A percentile compares a stretch with the other conserved stretches of the same genome.
Conservation (phyloP, 2,888 invertebrate species). For the Galerucella calmariensis region DNA sequence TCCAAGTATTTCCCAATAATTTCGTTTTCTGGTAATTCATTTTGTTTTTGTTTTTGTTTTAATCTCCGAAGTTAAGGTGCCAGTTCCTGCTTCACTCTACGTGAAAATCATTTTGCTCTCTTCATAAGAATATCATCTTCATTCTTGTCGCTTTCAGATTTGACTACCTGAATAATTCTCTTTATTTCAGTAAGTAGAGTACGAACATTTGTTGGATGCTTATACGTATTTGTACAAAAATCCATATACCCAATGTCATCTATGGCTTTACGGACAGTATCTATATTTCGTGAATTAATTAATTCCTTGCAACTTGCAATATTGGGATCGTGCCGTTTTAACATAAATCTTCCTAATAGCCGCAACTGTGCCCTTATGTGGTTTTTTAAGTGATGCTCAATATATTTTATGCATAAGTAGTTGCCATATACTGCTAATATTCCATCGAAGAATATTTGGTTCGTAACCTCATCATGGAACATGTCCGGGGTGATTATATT, state of each 20-base stretch:
- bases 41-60: background rate
- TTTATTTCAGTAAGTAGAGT: background rate
- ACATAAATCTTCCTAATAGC: conserved; percentile 13
- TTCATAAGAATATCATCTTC: background rate
- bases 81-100: background rate
- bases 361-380: conserved; percentile 21
- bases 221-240: background rate
- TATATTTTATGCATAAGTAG: conserved; percentile 28
- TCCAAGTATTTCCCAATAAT: background rate
- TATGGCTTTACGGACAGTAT: background rate
- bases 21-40: conserved; percentile 17
- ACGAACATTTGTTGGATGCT: background rate
- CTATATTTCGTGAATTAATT: background rate
- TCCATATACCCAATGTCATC: background rate
- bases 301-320: background rate
- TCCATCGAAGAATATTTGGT: conserved; percentile 23
- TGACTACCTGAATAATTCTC: background rate
- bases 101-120: background rate
- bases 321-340: background rate
- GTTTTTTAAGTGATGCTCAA: conserved; percentile 3
- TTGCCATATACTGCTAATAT: conserved; percentile 26
- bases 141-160: background rate
- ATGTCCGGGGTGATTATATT: conserved; percentile 8
- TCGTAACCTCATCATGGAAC: conserved; percentile 23
- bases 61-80: background rate